Evolutionary conservation across 2,888 invertebrate genomes (phyloP).

Genomic region (Plagodis pulveraria): DNA sequence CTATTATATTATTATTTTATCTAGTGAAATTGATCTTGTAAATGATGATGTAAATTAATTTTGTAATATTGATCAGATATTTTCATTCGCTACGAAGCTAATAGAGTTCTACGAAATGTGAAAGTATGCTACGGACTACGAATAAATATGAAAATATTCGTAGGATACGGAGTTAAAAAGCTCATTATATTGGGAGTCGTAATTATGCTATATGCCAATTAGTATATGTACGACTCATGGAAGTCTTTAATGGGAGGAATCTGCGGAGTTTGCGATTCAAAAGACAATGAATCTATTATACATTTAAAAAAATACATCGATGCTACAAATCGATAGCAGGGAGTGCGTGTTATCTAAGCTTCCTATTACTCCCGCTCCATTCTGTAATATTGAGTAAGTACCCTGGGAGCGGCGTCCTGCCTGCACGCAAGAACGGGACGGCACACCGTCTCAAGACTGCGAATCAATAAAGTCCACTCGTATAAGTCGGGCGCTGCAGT

Average conservation of each 20-base stretch:
- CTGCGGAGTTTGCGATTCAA: too few species aligned
- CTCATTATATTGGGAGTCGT: too few species aligned
- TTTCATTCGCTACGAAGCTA: too few species aligned
- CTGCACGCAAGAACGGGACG: slow-evolving; percentile 64
- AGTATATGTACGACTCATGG: too few species aligned
- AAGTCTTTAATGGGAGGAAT: too few species aligned
- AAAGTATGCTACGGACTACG: too few species aligned
- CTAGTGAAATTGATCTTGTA: background rate
- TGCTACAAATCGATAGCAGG: slow-evolving; percentile 56
- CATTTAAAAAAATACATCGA: slow-evolving; percentile 19
- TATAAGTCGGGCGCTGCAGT: slow-evolving; percentile 80
- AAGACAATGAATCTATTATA: too few species aligned
- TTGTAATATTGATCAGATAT: background rate
- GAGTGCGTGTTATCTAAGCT: slow-evolving; percentile 67
- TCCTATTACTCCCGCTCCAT: slow-evolving; percentile 65
- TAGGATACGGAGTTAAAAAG: too few species aligned
- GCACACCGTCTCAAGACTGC: slow-evolving; percentile 82
- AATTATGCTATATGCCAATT: too few species aligned
- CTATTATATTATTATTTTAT: too few species aligned
- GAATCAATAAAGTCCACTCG: slow-evolving; percentile 86
- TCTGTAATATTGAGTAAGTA: slow-evolving; percentile 81
- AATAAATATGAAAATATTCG: too few species aligned
- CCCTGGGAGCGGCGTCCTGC: slow-evolving; percentile 52
- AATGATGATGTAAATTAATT: background rate
- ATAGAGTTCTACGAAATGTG: too few species aligned